Conservation (phyloP, 2,113 vertebrate genomes). For the Pangasianodon gigas region DNA sequence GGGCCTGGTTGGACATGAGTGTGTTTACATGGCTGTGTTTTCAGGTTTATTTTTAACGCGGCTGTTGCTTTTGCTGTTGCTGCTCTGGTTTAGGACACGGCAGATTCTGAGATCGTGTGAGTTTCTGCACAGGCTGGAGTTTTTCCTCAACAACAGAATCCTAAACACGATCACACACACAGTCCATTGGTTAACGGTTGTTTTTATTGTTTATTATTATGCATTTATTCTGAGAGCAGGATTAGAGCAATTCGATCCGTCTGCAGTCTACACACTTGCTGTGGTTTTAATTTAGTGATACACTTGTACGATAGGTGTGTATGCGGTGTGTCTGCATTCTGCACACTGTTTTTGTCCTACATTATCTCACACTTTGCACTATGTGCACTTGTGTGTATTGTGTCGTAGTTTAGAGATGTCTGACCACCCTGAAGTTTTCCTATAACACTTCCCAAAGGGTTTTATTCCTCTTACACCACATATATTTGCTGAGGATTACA, state of each 20-base stretch:
- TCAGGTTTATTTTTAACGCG: not conserved
- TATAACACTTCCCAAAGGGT: not conserved
- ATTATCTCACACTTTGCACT: not conserved
- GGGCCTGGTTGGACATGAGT: conserved; percentile 55
- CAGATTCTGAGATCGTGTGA: conserved; percentile 57
- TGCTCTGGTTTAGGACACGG: conserved; percentile 71
- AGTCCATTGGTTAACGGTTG: not conserved
- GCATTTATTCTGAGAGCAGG: not conserved
- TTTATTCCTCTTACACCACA: not conserved
- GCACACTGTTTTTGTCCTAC: not conserved
- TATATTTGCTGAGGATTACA: not conserved
- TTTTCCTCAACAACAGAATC: conserved; percentile 30
- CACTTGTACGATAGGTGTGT: not conserved
- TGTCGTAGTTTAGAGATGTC: not conserved
- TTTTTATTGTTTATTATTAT: conserved; percentile 11
- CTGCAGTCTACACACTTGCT: not conserved
- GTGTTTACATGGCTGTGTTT: conserved; percentile 74
- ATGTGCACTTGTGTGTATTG: not conserved
- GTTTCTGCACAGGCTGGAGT: not conserved
- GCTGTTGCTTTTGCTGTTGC: conserved; percentile 66
- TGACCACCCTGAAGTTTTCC: not conserved
- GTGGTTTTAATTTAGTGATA: not conserved
- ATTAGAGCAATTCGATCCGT: not conserved
- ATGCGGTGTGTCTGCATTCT: not conserved
- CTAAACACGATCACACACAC: conserved; percentile 3